Evolutionary conservation across 2,113 vertebrate genomes (phyloP).

Genomic region (Oncorhynchus gorbuscha): DNA sequence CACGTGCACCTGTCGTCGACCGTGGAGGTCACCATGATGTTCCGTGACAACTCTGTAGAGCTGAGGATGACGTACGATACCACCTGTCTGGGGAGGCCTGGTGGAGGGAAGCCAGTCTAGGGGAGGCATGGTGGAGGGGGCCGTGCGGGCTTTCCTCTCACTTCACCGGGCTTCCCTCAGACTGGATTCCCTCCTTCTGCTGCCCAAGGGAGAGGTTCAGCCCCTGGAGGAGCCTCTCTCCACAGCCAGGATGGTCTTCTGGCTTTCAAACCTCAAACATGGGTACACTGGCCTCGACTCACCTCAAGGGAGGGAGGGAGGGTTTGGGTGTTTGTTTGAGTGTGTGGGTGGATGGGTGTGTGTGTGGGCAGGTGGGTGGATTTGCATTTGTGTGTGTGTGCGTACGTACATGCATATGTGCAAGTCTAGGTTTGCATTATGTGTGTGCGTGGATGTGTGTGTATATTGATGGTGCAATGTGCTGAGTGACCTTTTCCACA

Average conservation of each 20-base stretch:
- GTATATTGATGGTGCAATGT: background rate
- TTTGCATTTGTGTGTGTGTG: constrained; percentile 6
- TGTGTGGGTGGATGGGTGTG: background rate
- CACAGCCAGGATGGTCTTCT: constrained; percentile 11
- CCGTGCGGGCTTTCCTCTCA: background rate
- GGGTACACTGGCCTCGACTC: background rate
- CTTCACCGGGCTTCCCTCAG: background rate
- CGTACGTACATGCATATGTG: background rate
- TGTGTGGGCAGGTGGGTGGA: background rate
- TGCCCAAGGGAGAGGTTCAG: background rate
- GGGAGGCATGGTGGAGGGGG: no score
- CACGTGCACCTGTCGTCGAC: constrained; percentile 12
- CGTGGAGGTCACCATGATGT: constrained; percentile 19
- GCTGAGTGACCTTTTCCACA: background rate
- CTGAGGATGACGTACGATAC: constrained; percentile 44
- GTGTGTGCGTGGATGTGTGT: background rate
- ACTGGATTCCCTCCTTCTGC: constrained; percentile 11
- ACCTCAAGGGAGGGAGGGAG: background rate
- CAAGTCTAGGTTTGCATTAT: background rate
- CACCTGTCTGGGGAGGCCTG: constrained; percentile 21
- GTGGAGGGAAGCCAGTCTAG: no score
- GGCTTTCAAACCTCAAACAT: constrained; percentile 2
- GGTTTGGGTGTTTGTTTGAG: background rate
- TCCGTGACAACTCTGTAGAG: constrained; percentile 22
- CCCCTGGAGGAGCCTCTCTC: constrained; percentile 8